Base-by-base conservation (phyloP, 2,113 vertebrate species). In the cattle (Bos taurus) region DNA sequence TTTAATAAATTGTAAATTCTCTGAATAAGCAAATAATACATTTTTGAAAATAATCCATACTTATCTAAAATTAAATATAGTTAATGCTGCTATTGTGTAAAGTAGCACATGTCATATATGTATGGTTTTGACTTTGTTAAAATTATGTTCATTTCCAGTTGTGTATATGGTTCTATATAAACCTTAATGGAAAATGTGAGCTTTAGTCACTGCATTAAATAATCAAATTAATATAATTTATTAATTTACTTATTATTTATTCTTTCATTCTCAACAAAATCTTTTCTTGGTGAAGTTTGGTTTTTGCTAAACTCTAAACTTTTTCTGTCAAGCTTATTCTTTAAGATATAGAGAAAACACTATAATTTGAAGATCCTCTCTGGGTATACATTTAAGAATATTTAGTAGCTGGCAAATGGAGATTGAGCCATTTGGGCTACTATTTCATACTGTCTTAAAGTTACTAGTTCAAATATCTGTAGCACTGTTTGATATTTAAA, bases 401-500 rank as follows among this genome's bases (percentile, higher is more conserved):
- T 81, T 94, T 94, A 97, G 87, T 95, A 92, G 96, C 89, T 97
- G 90, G 78, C 62, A 97, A 85, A 91, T 80, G 50, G 94, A 97
- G 81, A 80, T 90, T 93, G 62, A 97, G 95, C 98, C 95, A 92
- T 92, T 97, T 84, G 94, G 93, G 97, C 95, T 97, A 98, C 82
- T 94, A 77, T 98, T 98, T 98, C 98, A 97, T 98, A 98, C 77
- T 98, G 94, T 98, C 91, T 86, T 96, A 96, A 97, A 98, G 95
- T 98, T 98, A 62, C 95, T 98, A 87, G 93, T 96, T 91, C 97
- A 90, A 97, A 97, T 95, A 97, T 97, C 95, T 95, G 97, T 98
- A 98, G 97, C 93, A 97, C 95, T 97, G 96, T 98, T 98, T 97
- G 97, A 64, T 97, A 97, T 98, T 98, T 94, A 88, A 88, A 96